These are phyloP conservation scores for Lycia hirtaria DNA, from an alignment of 2,888 invertebrate species.

Conservation along the genomic window DNA sequence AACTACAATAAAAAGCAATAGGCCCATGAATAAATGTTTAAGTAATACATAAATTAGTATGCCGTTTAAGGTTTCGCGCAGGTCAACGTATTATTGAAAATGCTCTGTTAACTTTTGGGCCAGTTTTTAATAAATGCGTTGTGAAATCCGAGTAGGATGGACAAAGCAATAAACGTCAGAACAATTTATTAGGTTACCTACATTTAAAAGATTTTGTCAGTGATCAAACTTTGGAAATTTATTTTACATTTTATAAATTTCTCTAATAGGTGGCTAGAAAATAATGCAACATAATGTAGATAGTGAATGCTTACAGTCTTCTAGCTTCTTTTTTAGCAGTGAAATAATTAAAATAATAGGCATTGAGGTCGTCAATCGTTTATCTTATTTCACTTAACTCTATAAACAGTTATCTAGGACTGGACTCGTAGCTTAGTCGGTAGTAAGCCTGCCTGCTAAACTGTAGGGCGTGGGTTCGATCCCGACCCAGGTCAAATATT, in stretches of 20 bases:
- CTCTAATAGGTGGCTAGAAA: not conserved
- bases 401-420: too few species aligned
- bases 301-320: too few species aligned
- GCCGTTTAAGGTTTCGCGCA: not conserved
- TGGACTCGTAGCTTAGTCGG: too few species aligned
- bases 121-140: not conserved
- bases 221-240: not conserved
- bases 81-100: slow-evolving; percentile 3
- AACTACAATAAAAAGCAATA: slow-evolving; percentile 9
- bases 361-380: too few species aligned
- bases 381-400: too few species aligned
- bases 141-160: slow-evolving; percentile 9
- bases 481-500: too few species aligned
- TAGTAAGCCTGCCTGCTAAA: too few species aligned
- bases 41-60: slow-evolving; percentile 3
- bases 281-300: too few species aligned
- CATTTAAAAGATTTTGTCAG: not conserved
- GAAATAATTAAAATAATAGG: too few species aligned
- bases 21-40: slow-evolving; percentile 22
- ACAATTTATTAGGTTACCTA: not conserved
- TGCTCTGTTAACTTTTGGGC: slow-evolving; percentile 3
- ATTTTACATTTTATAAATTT: not conserved
- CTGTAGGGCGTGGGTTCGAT: too few species aligned
- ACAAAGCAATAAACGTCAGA: not conserved
- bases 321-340: too few species aligned